Conservation (phyloP, 2,888 invertebrate genomes). For the Liodrosophila aerea region DNA sequence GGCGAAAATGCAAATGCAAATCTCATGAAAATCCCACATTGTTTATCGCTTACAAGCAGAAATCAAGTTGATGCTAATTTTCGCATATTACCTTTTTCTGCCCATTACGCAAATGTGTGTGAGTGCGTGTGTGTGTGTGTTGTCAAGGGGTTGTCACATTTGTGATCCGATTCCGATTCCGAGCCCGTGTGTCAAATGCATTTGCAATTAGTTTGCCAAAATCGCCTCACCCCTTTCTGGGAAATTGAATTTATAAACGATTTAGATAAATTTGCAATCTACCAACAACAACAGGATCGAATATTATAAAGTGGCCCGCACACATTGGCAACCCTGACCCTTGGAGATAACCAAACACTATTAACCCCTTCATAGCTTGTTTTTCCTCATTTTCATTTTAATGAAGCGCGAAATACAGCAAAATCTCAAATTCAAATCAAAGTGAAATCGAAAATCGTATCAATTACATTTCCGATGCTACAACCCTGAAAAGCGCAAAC, state of each 20-base stretch:
- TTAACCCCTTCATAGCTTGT: conserved; percentile 29
- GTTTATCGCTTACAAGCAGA: conserved; percentile 66
- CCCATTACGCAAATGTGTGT: conserved; percentile 63
- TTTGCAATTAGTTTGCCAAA: conserved; percentile 75
- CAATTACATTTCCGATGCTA: conserved; percentile 50
- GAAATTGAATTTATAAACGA: conserved; percentile 73
- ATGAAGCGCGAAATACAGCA: conserved; percentile 68
- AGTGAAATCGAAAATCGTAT: conserved; percentile 56
- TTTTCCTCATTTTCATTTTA: conserved; percentile 72
- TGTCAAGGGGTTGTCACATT: conserved; percentile 63
- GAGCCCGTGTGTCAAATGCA: conserved; percentile 62
- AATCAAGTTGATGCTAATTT: conserved; percentile 74
- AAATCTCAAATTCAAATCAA: conserved; percentile 25
- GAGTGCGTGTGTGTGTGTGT: not conserved
- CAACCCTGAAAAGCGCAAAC: conserved; percentile 26
- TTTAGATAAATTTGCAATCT: conserved; percentile 71
- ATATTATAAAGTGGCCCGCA: conserved; percentile 49
- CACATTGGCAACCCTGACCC: conserved; percentile 23
- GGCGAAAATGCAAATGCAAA: conserved; percentile 42
- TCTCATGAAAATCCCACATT: conserved; percentile 53
- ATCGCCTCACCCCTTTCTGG: conserved; percentile 30
- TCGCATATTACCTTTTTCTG: conserved; percentile 43
- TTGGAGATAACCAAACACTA: conserved; percentile 35
- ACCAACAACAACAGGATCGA: conserved; percentile 9
- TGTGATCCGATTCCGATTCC: conserved; percentile 59